Percentiles rank a stretch among this genome's conserved stretches.
Conservation (phyloP, 2,113 vertebrate species). For the Pseudolaguvia tuberculata region DNA sequence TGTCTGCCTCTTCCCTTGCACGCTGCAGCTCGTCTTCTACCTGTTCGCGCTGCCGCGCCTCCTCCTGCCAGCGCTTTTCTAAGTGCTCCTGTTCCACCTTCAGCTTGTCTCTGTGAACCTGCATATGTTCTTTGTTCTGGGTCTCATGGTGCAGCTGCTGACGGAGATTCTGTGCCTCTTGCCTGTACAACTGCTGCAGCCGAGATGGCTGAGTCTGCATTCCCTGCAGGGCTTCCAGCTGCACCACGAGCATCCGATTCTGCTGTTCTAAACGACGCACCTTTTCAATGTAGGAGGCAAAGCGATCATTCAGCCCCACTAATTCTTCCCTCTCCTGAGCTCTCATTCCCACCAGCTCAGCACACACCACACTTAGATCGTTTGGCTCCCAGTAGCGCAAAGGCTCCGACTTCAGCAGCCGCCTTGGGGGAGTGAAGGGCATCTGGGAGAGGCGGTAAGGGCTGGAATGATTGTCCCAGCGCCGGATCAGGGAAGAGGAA, state of each 20-base stretch:
- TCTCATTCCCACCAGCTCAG: constrained; percentile 71
- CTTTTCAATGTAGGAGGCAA: constrained; percentile 76
- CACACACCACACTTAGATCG: constrained; percentile 66
- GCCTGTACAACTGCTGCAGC: constrained; percentile 68
- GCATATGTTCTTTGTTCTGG: constrained; percentile 66
- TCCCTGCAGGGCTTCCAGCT: constrained; percentile 66
- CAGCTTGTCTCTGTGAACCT: constrained; percentile 66
- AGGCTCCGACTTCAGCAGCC: constrained; percentile 53
- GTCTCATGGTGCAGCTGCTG: constrained; percentile 68
- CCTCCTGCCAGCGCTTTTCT: constrained; percentile 67
- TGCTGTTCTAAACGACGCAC: constrained; percentile 74
- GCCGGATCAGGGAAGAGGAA: constrained; percentile 52
- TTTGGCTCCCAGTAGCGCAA: constrained; percentile 57
- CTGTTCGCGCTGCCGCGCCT: constrained; percentile 54
- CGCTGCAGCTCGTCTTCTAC: constrained; percentile 64
- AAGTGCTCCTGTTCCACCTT: constrained; percentile 59
- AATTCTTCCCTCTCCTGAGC: constrained; percentile 75
- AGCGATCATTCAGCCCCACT: constrained; percentile 76
- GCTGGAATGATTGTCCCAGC: constrained; percentile 63
- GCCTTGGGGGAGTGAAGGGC: constrained; percentile 51
- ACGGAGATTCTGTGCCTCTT: constrained; percentile 66
- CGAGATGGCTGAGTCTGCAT: constrained; percentile 66
- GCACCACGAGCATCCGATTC: constrained; percentile 67
- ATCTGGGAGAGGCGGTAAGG: constrained; percentile 54
- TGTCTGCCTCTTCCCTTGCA: constrained; percentile 64